Percentiles rank a stretch among this genome's conserved stretches.
These are phyloP conservation scores for Chalcosyrphus nemorum DNA, from an alignment of 2,888 invertebrate genomes.

Conservation along the genomic window DNA sequence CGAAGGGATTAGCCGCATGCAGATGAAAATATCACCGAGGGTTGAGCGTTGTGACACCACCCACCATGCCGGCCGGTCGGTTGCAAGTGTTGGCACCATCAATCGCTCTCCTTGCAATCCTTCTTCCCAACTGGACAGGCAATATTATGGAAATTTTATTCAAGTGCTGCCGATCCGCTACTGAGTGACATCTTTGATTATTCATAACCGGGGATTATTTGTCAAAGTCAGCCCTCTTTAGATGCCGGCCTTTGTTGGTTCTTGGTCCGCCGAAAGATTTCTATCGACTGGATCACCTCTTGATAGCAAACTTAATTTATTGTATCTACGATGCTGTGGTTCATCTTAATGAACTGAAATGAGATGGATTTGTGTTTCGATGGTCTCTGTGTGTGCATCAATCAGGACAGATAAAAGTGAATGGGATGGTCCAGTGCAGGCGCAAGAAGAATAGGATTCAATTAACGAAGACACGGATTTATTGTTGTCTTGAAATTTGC, in stretches of 20 bases:
- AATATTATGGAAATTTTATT: conserved; percentile 60
- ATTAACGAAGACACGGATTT: conserved; percentile 63
- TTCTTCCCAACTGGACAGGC: conserved; percentile 9
- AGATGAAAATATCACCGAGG: conserved; percentile 61
- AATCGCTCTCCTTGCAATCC: background rate
- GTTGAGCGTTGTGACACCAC: conserved; percentile 56
- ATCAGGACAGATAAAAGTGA: conserved; percentile 39
- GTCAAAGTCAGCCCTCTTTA: conserved; percentile 44
- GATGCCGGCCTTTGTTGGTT: conserved; percentile 46
- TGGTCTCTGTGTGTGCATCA: conserved; percentile 43
- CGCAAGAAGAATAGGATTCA: conserved; percentile 56
- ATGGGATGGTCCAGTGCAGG: background rate
- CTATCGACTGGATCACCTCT: conserved; percentile 35
- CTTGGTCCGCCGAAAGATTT: conserved; percentile 26
- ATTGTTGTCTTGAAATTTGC: conserved; percentile 55
- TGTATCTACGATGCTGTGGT: conserved; percentile 42
- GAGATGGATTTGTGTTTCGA: conserved; percentile 48
- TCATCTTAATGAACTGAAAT: conserved; percentile 39
- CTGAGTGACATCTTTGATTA: conserved; percentile 63
- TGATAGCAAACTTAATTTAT: conserved; percentile 56
- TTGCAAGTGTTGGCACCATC: conserved; percentile 34
- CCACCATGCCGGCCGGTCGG: conserved; percentile 43
- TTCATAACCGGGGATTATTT: conserved; percentile 65
- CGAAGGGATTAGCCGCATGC: background rate
- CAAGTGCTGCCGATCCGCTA: conserved; percentile 52